Percentiles rank a stretch among this genome's conserved stretches.
phyloP scores from a whole-genome alignment of 2,888 invertebrate genomes.

The Trachelus iudaicus region DNA sequence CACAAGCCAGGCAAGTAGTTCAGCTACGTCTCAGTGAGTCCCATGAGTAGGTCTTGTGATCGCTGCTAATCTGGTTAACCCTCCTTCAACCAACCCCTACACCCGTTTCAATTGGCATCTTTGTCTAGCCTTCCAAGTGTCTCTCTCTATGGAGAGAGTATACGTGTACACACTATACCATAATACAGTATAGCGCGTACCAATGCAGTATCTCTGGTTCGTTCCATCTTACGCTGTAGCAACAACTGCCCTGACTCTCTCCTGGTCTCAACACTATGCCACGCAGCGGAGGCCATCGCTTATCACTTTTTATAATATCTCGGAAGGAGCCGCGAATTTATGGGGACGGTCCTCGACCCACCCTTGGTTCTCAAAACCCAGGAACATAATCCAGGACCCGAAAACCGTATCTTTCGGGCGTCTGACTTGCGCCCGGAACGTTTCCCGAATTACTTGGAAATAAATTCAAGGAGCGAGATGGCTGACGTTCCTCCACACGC shows the following conservation, averaged over 20 bases:
- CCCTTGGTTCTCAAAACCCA: not conserved
- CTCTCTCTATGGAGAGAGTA: not conserved
- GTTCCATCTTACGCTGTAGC: not conserved
- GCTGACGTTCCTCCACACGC: not conserved
- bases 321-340: not conserved
- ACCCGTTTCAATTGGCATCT: not conserved
- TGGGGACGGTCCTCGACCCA: not conserved
- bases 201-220: not conserved
- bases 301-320: not conserved
- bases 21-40: constrained; percentile 22
- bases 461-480: not conserved
- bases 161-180: not conserved
- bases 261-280: not conserved
- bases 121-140: not conserved
- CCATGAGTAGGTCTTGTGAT: constrained; percentile 21
- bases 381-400: not conserved
- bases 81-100: constrained; percentile 11
- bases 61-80: constrained; percentile 39
- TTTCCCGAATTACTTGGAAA: not conserved
- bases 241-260: not conserved
- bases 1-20: not conserved
- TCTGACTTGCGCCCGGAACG: not conserved
- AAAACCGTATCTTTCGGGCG: not conserved
- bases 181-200: not conserved
- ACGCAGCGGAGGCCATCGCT: not conserved